These are phyloP conservation scores for Cromileptes altivelis DNA, from an alignment of 2,113 vertebrate species.

Conservation along the genomic window DNA sequence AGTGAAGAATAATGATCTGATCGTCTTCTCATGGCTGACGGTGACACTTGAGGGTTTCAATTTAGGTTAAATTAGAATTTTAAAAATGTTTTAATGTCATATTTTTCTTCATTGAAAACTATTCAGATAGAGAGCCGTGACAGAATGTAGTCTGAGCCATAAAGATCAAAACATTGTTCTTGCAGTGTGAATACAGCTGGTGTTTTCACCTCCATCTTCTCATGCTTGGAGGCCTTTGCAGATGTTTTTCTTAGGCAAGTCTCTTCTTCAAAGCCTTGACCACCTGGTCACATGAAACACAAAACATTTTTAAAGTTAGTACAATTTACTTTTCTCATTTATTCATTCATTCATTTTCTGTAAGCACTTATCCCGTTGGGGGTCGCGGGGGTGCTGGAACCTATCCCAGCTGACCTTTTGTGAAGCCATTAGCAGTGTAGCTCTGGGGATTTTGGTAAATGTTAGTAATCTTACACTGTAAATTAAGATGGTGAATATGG, in stretches of 20 bases:
- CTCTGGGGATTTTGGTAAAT: background rate
- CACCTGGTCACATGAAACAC: constrained; percentile 54
- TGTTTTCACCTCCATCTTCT: constrained; percentile 13
- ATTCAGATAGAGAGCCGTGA: background rate
- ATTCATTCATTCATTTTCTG: background rate
- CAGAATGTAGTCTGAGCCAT: background rate
- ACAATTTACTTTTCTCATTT: background rate
- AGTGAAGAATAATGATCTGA: background rate
- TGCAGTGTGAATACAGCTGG: constrained; percentile 27
- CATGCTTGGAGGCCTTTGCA: background rate
- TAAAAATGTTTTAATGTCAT: background rate
- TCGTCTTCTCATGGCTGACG: background rate
- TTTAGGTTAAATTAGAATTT: background rate
- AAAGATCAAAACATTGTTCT: background rate
- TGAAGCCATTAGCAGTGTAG: background rate
- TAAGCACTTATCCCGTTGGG: no score
- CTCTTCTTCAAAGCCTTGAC: constrained; percentile 15
- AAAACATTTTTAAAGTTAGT: background rate
- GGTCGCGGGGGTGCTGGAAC: no score
- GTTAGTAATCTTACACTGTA: no score
- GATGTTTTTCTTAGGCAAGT: background rate
- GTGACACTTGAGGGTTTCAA: background rate
- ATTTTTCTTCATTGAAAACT: background rate
- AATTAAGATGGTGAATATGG: no score
- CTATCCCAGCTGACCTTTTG: no score